Evolutionary conservation across 2,888 invertebrate genomes (phyloP).

Genomic region (Thysanoteuthis rhombus): DNA sequence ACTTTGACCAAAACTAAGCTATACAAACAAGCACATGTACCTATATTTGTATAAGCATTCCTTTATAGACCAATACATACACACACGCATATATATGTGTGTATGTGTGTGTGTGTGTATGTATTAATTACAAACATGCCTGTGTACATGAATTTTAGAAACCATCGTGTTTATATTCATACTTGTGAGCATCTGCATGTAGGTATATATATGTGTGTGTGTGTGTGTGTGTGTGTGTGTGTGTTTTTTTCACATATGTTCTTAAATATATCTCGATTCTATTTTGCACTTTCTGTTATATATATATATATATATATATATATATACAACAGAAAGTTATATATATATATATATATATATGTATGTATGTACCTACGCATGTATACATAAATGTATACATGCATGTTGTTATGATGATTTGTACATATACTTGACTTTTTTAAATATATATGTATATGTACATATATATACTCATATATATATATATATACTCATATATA

Average conservation of each 20-base stretch:
- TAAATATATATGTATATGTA: background rate
- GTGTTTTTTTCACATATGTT: background rate
- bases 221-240: background rate
- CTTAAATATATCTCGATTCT: background rate
- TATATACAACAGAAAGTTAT: too few species aligned
- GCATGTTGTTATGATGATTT: too few species aligned
- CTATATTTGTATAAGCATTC: background rate
- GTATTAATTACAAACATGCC: too few species aligned
- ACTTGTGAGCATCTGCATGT: too few species aligned
- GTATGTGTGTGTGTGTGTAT: background rate
- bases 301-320: background rate
- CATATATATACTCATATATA: background rate
- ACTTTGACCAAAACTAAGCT: too few species aligned
- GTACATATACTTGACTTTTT: too few species aligned
- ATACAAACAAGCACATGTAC: background rate
- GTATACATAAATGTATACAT: background rate
- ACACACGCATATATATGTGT: background rate
- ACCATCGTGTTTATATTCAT: too few species aligned
- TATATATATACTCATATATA: background rate
- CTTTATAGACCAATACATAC: background rate
- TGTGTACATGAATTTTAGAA: too few species aligned
- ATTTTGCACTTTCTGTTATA: background rate
- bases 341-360: background rate
- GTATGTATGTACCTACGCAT: background rate
- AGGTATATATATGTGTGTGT: background rate